phyloP scores from a whole-genome alignment of 2,888 invertebrate species.

The Oegoconia quadripuncta region DNA sequence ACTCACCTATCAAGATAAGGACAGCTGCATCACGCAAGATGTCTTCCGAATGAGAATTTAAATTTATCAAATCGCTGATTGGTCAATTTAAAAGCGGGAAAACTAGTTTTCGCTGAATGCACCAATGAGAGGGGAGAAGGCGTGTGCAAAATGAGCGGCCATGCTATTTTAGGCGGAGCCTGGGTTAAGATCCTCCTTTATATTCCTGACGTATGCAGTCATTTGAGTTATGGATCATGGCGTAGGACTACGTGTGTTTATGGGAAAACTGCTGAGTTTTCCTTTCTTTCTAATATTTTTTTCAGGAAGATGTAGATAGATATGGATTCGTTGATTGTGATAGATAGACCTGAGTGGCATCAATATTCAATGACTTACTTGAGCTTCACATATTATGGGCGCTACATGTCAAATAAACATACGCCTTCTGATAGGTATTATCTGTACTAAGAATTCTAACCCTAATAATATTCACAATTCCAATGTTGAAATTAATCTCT shows the following conservation, averaged over 20 bases:
- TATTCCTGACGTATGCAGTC: conserved; percentile 74
- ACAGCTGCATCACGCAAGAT: conserved; percentile 49
- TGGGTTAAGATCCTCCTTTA: conserved; percentile 67
- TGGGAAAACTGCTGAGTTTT: conserved; percentile 60
- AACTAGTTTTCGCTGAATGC: conserved; percentile 51
- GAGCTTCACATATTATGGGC: too few relatives aligned
- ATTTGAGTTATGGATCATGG: conserved; percentile 74
- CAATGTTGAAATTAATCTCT: too few relatives aligned
- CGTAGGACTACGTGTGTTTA: conserved; percentile 63
- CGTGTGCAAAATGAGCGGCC: conserved; percentile 56
- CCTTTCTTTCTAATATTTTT: conserved; percentile 42
- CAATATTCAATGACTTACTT: background rate
- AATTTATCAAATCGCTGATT: conserved; percentile 57
- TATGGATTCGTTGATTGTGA: conserved; percentile 1
- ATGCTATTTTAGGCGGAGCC: conserved; percentile 72
- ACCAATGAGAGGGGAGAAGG: conserved; percentile 55
- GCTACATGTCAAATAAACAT: background rate
- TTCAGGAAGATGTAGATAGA: conserved; percentile 30
- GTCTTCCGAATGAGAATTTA: conserved; percentile 57
- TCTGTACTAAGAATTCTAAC: too few relatives aligned
- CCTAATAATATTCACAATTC: too few relatives aligned
- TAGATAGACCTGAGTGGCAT: background rate
- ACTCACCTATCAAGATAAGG: conserved; percentile 52
- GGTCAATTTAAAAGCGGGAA: conserved; percentile 51
- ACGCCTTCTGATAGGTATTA: too few relatives aligned